Percentiles rank a stretch among this genome's conserved stretches.
Evolutionary conservation across 2,888 invertebrate species (phyloP).

Genomic region (Acleris emargana): DNA sequence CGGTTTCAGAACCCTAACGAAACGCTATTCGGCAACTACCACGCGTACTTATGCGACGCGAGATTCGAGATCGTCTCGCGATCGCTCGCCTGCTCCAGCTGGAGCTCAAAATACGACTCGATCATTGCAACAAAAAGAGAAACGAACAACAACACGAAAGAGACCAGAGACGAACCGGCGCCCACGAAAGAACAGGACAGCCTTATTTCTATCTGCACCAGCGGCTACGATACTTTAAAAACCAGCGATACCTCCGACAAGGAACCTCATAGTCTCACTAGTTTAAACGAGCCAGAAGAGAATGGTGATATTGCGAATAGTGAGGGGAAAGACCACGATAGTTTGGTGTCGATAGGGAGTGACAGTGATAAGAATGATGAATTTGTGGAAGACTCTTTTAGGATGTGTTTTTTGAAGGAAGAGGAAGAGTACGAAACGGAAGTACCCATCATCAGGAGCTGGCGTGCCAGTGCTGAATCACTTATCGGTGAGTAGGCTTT

Average conservation of each 20-base stretch:
- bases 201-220: slow-evolving; percentile 71
- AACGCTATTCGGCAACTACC: slow-evolving; percentile 90
- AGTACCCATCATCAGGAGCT: slow-evolving; percentile 59
- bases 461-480: slow-evolving; percentile 69
- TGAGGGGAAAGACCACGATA: slow-evolving; percentile 77
- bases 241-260: slow-evolving; percentile 65
- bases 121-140: slow-evolving; percentile 70
- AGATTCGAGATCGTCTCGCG: slow-evolving; percentile 90
- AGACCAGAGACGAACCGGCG: slow-evolving; percentile 61
- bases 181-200: slow-evolving; percentile 70
- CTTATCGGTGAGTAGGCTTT: slow-evolving; percentile 61
- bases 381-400: slow-evolving; percentile 71
- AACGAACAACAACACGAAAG: slow-evolving; percentile 68
- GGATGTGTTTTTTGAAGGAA: slow-evolving; percentile 69
- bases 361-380: slow-evolving; percentile 75
- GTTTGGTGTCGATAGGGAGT: slow-evolving; percentile 86
- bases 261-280: slow-evolving; percentile 67
- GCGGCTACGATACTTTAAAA: slow-evolving; percentile 72
- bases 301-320: slow-evolving; percentile 34
- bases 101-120: slow-evolving; percentile 92
- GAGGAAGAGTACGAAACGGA: slow-evolving; percentile 62
- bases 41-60: slow-evolving; percentile 94
- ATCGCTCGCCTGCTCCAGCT: slow-evolving; percentile 88
- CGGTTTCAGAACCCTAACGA: slow-evolving; percentile 81
- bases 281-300: slow-evolving; percentile 57